A percentile compares a stretch with the other conserved stretches of the same genome.
phyloP scores from a whole-genome alignment of 2,113 vertebrate species.

The Callionymus lyra region DNA sequence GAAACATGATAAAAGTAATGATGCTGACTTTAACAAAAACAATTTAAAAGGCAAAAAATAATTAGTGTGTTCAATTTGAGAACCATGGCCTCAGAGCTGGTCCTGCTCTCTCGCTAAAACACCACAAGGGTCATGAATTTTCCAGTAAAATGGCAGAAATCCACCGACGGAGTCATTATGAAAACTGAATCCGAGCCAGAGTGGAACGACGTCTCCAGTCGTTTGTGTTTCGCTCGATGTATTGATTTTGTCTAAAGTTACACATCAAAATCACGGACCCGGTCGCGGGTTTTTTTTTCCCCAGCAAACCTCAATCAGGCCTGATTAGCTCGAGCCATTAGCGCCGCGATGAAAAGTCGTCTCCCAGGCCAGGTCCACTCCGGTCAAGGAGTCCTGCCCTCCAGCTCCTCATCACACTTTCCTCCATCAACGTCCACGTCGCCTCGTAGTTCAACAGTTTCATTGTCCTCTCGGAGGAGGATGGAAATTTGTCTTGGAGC shows the following conservation, averaged over 20 bases:
- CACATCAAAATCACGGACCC: slow-evolving; percentile 50
- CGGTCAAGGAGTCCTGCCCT: slow-evolving; percentile 47
- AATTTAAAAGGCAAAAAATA: no score
- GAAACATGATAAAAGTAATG: no score
- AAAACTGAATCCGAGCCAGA: slow-evolving; percentile 38
- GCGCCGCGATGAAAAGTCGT: slow-evolving; percentile 52
- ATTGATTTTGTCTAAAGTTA: slow-evolving; percentile 59
- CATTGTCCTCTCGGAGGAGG: slow-evolving; percentile 33
- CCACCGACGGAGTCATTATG: slow-evolving; percentile 30
- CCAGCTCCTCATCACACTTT: slow-evolving; percentile 44
- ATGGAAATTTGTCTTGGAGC: slow-evolving; percentile 50
- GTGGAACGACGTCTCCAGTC: slow-evolving; percentile 36
- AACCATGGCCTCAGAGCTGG: no score
- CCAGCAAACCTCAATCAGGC: slow-evolving; percentile 55
- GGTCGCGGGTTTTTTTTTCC: slow-evolving; percentile 53
- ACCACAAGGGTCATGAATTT: no score
- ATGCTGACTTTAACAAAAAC: no score
- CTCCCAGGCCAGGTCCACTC: slow-evolving; percentile 47
- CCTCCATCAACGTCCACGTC: slow-evolving; percentile 30
- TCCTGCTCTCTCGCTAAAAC: no score
- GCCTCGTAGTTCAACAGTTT: slow-evolving; percentile 43
- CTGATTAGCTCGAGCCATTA: slow-evolving; percentile 59
- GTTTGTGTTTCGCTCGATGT: slow-evolving; percentile 27
- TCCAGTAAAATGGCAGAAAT: no score
- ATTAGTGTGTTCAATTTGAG: no score